A percentile compares a stretch with the other conserved stretches of the same genome.
phyloP scores from a whole-genome alignment of 2,888 invertebrate genomes.

The Meiosimyza decipiens region DNA sequence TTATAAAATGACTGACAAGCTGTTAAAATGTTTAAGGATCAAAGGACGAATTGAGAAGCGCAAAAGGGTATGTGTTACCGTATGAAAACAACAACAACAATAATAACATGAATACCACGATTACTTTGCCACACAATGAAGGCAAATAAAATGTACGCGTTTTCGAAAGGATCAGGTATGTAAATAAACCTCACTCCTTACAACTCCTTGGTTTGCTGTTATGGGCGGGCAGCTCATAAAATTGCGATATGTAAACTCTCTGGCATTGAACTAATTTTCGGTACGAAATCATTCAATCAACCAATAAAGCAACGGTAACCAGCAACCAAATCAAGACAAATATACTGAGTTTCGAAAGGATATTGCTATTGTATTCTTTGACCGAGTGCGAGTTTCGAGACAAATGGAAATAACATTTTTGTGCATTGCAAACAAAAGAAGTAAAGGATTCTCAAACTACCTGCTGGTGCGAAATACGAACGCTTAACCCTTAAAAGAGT shows the following conservation, averaged over 20 bases:
- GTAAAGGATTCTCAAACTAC: too few relatives aligned
- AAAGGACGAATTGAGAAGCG: neutral
- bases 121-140: slow-evolving; percentile 28
- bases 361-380: neutral
- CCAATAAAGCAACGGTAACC: slow-evolving; percentile 20
- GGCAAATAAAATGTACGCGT: slow-evolving; percentile 4
- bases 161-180: slow-evolving; percentile 17
- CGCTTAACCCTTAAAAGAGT: slow-evolving; percentile 22
- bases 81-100: slow-evolving; percentile 40
- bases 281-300: slow-evolving; percentile 19
- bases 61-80: neutral
- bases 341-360: neutral
- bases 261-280: slow-evolving; percentile 30
- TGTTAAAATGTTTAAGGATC: slow-evolving; percentile 21
- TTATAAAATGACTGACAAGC: slow-evolving; percentile 26
- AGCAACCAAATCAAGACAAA: slow-evolving; percentile 11
- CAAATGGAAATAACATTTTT: too few relatives aligned
- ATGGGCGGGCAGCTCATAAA: slow-evolving; percentile 19
- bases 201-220: neutral
- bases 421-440: too few relatives aligned
- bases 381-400: neutral
- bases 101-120: slow-evolving; percentile 24
- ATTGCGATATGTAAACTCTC: slow-evolving; percentile 4
- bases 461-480: neutral
- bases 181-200: slow-evolving; percentile 23